Evolutionary conservation across 92 coral and sea anemone species (phyloP), one percentile per base, ranked within the genome.

Genomic region (Epizoanthus stellaris): DNA sequence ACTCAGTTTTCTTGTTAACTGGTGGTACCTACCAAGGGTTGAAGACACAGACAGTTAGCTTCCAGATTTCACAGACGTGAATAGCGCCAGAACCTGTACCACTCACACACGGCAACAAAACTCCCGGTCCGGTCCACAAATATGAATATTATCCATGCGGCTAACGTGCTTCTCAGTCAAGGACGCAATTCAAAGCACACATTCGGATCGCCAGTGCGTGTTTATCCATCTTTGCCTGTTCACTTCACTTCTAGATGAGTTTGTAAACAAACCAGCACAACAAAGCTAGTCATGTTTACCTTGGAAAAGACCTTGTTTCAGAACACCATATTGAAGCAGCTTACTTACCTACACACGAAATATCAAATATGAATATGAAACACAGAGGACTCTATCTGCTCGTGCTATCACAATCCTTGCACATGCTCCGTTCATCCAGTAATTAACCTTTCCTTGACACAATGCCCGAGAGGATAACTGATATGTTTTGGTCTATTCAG

Each of bases 381-480:
- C 11, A 58, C 36, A 13, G 82, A 53, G 53, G 68, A 54, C 54
- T 38, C 10, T 12, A 13, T 23, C 14, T 77, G 42, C 11, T 77
- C 58, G 68, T 25, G 82, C 43, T 77, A 60, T 60, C 82, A 62
- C 70, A 60, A 20, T 17, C 45, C 43, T 77, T 60, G 70, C 70
- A 60, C 70, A 60, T 77, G 82, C 70, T 77, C 70, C 13, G 82
- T 56, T 40, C 23, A 39, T 21, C 49, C 65, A 21, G 36, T 69
- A 77, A 77, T 77, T 60, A 61, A 77, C 69, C 82, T 59, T 58
- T 77, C 15, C 70, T 61, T 61, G 70, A 39, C 70, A 59, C 57
- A 77, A 47, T 38, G 14, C 13, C 56, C 14, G 56, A 49, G 56
- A 1, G 56, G 2, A 60, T 61, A 57, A 77, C 47, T 40, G 42